A percentile compares a stretch with the other conserved stretches of the same genome.
phyloP scores from a whole-genome alignment of 2,797 vertebrate species.

The Peromyscus nudipes region DNA sequence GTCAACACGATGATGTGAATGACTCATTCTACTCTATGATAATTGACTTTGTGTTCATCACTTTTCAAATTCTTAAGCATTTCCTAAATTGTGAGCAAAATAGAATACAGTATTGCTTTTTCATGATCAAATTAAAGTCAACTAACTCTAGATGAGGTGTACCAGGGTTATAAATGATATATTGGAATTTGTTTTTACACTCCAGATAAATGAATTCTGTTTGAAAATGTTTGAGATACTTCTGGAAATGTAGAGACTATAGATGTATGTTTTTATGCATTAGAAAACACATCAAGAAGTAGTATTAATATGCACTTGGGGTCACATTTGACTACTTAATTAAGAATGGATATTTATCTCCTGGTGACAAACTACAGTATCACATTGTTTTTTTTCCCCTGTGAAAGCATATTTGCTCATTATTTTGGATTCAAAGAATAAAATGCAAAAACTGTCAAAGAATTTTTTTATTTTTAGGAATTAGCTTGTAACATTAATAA shows the following conservation, averaged over 20 bases:
- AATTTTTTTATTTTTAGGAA: slow-evolving; percentile 53
- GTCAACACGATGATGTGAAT: neutral
- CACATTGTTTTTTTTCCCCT: slow-evolving; percentile 1
- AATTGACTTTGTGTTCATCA: neutral
- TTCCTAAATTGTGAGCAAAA: slow-evolving; percentile 42
- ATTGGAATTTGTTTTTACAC: neutral
- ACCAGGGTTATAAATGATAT: neutral
- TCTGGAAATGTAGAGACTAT: neutral
- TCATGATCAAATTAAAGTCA: neutral
- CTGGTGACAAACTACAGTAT: slow-evolving; percentile 9
- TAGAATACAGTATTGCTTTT: slow-evolving; percentile 4
- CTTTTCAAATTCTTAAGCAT: slow-evolving; percentile 13
- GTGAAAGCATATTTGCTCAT: slow-evolving; percentile 17
- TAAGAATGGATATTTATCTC: neutral
- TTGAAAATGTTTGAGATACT: slow-evolving; percentile 36
- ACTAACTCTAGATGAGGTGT: neutral
- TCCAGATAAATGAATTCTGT: neutral
- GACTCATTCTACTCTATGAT: neutral
- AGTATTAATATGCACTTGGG: neutral
- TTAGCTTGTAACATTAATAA: neutral
- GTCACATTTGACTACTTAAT: slow-evolving; percentile 6
- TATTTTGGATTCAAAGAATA: slow-evolving; percentile 36
- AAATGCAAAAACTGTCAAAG: slow-evolving; percentile 18
- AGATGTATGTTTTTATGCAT: neutral
- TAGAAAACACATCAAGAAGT: neutral